Conservation (phyloP, 2,797 vertebrate species). For the Chaetodon trifasciatus region DNA sequence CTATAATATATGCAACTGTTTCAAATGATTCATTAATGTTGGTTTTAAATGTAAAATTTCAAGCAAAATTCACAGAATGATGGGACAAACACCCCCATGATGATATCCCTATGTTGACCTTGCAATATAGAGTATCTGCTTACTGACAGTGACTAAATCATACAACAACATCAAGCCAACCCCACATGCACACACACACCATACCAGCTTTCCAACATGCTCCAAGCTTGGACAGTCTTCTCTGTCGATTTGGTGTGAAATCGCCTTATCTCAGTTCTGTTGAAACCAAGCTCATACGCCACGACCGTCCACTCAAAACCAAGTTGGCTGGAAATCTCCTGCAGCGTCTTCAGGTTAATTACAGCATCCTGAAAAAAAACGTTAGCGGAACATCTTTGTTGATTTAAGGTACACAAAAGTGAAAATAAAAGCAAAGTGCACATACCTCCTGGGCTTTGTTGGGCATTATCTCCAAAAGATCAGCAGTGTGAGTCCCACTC, state of each 20-base stretch:
- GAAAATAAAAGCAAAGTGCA: slow-evolving; percentile 12
- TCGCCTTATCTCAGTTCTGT: slow-evolving; percentile 81
- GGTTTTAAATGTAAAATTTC: neutral
- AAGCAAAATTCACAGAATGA: neutral
- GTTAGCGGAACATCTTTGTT: neutral
- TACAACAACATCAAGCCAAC: neutral
- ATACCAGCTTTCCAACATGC: slow-evolving; percentile 89
- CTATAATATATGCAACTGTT: neutral
- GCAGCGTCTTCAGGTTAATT: slow-evolving; percentile 87
- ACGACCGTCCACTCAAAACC: slow-evolving; percentile 88
- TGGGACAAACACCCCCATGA: neutral
- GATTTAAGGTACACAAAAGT: neutral
- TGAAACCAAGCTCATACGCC: slow-evolving; percentile 87
- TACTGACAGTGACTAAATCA: neutral
- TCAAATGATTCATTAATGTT: neutral
- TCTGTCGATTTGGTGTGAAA: slow-evolving; percentile 82
- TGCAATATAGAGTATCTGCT: neutral
- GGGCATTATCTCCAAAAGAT: slow-evolving; percentile 80
- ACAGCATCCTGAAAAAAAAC: slow-evolving; percentile 85
- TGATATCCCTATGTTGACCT: neutral
- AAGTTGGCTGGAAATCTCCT: slow-evolving; percentile 84
- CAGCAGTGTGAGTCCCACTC: slow-evolving; percentile 12
- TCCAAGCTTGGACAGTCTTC: slow-evolving; percentile 83
- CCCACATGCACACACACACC: slow-evolving; percentile 14
- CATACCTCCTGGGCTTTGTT: slow-evolving; percentile 89